Evolutionary conservation across 2,113 vertebrate genomes (phyloP).

Genomic region (Sylvietta virens): DNA sequence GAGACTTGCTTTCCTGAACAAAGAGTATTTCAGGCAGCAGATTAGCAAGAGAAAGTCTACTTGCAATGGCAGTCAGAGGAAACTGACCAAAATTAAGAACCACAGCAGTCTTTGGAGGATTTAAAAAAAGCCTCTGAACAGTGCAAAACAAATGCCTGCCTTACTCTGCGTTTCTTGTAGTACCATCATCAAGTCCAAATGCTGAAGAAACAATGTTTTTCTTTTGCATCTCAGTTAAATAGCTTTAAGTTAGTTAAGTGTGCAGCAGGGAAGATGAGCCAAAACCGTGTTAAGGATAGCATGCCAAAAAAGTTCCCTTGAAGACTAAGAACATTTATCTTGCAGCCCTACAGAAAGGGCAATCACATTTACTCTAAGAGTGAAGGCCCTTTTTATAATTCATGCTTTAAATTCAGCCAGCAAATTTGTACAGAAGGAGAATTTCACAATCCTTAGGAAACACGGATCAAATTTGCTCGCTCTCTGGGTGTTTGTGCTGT

Average conservation of each 20-base stretch:
- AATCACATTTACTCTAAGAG: not conserved
- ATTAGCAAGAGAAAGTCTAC: conserved; percentile 11
- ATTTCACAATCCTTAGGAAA: conserved; percentile 35
- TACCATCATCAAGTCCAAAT: not conserved
- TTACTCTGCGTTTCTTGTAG: not conserved
- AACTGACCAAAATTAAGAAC: not conserved
- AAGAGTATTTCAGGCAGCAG: conserved; percentile 38
- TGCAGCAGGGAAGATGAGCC: not conserved
- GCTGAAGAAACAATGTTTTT: not conserved
- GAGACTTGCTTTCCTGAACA: conserved; percentile 32
- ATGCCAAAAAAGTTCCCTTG: not conserved
- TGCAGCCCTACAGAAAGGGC: not conserved
- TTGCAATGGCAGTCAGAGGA: not conserved
- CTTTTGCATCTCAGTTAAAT: not conserved
- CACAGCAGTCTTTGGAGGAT: not conserved
- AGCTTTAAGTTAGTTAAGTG: not conserved
- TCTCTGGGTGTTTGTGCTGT: not conserved
- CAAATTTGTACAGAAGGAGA: not conserved
- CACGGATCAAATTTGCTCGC: not conserved
- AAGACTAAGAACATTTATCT: not conserved
- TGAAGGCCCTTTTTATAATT: not conserved
- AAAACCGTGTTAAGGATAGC: not conserved
- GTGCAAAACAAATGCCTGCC: not conserved
- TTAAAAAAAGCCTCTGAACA: not conserved
- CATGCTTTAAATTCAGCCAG: not conserved